phyloP scores from a whole-genome alignment of 2,888 invertebrate genomes.

The Troides helena region DNA sequence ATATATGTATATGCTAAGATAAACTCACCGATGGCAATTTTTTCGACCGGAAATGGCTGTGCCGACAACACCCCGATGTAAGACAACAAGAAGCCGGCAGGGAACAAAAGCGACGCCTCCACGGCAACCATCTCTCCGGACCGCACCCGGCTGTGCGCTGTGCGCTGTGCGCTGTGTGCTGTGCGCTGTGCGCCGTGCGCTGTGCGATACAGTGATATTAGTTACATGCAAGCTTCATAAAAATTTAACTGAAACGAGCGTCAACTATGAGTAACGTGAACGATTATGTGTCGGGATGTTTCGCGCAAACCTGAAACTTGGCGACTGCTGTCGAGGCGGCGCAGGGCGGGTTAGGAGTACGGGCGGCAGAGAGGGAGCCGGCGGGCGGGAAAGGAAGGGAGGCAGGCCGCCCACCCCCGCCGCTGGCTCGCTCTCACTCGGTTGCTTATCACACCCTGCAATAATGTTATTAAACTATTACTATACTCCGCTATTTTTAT shows the following conservation, averaged over 20 bases:
- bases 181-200: constrained; percentile 27
- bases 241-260: constrained; percentile 35
- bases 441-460: constrained; percentile 33
- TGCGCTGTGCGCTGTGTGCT: constrained; percentile 2
- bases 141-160: constrained; percentile 30
- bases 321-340: constrained; percentile 67
- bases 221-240: constrained; percentile 40
- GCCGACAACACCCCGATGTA: constrained; percentile 54
- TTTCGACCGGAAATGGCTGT: constrained; percentile 68
- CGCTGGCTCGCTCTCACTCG: constrained; percentile 48
- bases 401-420: constrained; percentile 35
- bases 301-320: constrained; percentile 76
- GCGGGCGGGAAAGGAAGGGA: too few relatives aligned
- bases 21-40: constrained; percentile 75
- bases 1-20: too few relatives aligned
- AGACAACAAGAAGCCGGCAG: constrained; percentile 58
- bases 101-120: constrained; percentile 38
- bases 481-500: constrained; percentile 3
- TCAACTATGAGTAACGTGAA: constrained; percentile 42
- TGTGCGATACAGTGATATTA: constrained; percentile 29
- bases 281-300: constrained; percentile 64
- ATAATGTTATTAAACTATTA: constrained; percentile 28
- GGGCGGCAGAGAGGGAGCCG: constrained; percentile 38
- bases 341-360: constrained; percentile 62
- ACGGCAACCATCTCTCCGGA: constrained; percentile 16